Evolutionary conservation across 2,888 invertebrate species (phyloP), one percentile per base, ranked within the genome.

Genomic region (Ophion slaviceki): DNA sequence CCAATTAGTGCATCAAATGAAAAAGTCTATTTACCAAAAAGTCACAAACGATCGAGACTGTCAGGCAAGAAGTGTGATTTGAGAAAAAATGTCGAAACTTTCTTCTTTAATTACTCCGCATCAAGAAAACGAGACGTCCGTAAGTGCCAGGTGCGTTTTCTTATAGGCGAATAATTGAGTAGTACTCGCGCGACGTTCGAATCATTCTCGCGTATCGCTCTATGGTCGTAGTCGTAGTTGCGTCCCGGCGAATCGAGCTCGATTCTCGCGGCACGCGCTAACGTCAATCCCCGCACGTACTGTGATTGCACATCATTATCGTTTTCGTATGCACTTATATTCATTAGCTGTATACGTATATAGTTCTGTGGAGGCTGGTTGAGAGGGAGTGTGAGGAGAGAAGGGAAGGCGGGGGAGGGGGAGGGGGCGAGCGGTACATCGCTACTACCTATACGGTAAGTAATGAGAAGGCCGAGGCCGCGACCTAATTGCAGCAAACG

Each of bases 281-380:
- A 59, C 79, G 75, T 71, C 67, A 71, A 85, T 71, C 66, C 76
- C 77, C 80, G 77, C 82, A 78, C 87, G 85, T 82, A 86, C 86
- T 82, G 66, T 66, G 86, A 88, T 87, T 87, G 87, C 82, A 81
- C 88, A 76, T 86, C 83, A 87, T 89, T 87, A 87, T 62, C 70
- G 70, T 87, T 88, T 88, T 87, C 86, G 86, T 86, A 84, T 84
- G 78, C 66, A 76, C 81, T 79, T 66, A 81, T 78, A 68, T 70
- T 68, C 71, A 74, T 76, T 75, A 80, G 76, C 75, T 40, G 66
- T 75, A 68, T 61, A 71, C 57, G 28, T 36, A 32, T 57, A 59
- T 45, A 68, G 57, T 40, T 14, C 17, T 64, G 40, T 66, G 36
- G 14, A 64, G n/a, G 32, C 28, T 4, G 57, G 36, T 61, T 6